These are phyloP conservation scores for Coboldia fuscipes DNA, from an alignment of 1,140 invertebrate species.

Conservation along the genomic window DNA sequence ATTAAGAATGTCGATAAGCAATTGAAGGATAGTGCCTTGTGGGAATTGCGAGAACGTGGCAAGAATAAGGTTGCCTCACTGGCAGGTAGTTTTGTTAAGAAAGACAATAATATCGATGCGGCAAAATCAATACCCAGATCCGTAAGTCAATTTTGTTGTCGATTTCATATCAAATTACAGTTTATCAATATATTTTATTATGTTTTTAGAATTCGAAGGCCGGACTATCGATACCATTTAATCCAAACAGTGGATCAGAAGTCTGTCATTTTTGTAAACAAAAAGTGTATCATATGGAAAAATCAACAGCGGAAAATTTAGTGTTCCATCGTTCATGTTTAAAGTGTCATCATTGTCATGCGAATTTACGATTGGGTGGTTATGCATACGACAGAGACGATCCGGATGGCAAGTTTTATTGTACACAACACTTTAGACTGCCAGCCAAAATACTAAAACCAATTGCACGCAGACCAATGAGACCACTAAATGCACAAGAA, in stretches of 20 bases:
- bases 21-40: constrained; percentile 50
- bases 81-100: constrained; percentile 55
- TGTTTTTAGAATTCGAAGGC: constrained; percentile 30
- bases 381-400: constrained; percentile 56
- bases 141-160: constrained; percentile 23
- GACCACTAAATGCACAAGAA: constrained; percentile 9
- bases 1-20: constrained; percentile 60
- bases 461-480: constrained; percentile 6
- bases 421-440: constrained; percentile 54
- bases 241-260: constrained; percentile 44
- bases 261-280: constrained; percentile 73
- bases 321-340: constrained; percentile 76
- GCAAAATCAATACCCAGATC: constrained; percentile 31
- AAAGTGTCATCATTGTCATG: constrained; percentile 30
- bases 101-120: constrained; percentile 30
- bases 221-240: constrained; percentile 30
- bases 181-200: constrained; percentile 3
- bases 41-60: constrained; percentile 40
- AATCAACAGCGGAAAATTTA: constrained; percentile 62
- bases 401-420: constrained; percentile 55
- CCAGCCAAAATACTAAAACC: constrained; percentile 16
- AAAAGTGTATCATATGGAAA: constrained; percentile 73
- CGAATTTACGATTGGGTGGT: constrained; percentile 23
- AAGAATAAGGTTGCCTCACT: constrained; percentile 73
- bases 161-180: constrained; percentile 4